A percentile compares a stretch with the other conserved stretches of the same genome.
phyloP scores from a whole-genome alignment of 2,888 invertebrate species.

The Gibbula magus region DNA sequence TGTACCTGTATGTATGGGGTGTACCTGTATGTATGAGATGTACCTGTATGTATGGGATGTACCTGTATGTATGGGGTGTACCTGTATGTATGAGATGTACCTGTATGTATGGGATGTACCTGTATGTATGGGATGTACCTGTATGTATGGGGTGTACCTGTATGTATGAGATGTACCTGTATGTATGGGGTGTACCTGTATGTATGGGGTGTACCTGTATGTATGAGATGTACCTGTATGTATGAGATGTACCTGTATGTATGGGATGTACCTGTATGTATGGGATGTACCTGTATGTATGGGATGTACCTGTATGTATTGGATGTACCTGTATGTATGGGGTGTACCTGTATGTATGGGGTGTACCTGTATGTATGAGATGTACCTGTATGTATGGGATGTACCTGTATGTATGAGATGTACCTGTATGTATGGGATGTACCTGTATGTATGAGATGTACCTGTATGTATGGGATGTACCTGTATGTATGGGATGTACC shows the following conservation, averaged over 20 bases:
- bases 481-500: conserved; percentile 76
- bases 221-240: no score
- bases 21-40: conserved; percentile 65
- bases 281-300: no score
- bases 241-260: conserved; percentile 82
- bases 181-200: conserved; percentile 85
- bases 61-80: conserved; percentile 91
- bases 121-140: conserved; percentile 87
- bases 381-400: conserved; percentile 86
- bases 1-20: no score
- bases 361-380: conserved; percentile 76
- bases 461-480: conserved; percentile 90
- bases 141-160: conserved; percentile 77
- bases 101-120: no score
- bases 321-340: conserved; percentile 83
- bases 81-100: conserved; percentile 74
- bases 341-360: no score
- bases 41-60: no score
- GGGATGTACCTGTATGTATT: conserved; percentile 79
- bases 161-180: no score
- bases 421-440: conserved; percentile 48
- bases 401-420: conserved; percentile 95
- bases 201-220: conserved; percentile 80
- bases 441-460: no score
- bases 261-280: conserved; percentile 81